Conservation (phyloP, 1,140 invertebrate genomes). For the Charaxes varanes region DNA sequence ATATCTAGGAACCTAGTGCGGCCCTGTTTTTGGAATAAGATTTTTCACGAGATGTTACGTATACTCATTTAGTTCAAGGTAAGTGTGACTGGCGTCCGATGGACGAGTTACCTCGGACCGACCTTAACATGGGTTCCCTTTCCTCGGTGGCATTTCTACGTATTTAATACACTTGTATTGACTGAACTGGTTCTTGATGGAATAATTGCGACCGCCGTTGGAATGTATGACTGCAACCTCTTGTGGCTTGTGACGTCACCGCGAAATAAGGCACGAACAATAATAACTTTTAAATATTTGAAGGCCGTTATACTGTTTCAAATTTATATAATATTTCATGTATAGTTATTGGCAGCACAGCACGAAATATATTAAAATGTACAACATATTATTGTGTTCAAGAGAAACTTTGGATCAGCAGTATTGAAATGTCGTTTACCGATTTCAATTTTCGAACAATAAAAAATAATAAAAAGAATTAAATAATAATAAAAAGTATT, state of each 20-base stretch:
- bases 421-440: no score
- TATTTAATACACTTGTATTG: slow-evolving; percentile 28
- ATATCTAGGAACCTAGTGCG: no score
- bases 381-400: no score
- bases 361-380: no score
- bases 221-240: slow-evolving; percentile 31
- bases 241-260: slow-evolving; percentile 19
- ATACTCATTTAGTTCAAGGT: slow-evolving; percentile 48
- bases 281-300: slow-evolving; percentile 19
- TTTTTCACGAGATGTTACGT: slow-evolving; percentile 22
- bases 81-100: slow-evolving; percentile 22
- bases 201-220: slow-evolving; percentile 29
- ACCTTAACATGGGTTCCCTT: slow-evolving; percentile 51
- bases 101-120: slow-evolving; percentile 41
- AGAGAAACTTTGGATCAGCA: no score
- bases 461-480: no score
- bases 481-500: no score
- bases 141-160: slow-evolving; percentile 48
- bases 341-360: no score
- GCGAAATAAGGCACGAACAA: slow-evolving; percentile 16
- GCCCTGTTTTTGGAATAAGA: no score
- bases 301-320: slow-evolving; percentile 8
- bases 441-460: no score
- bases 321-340: no score
- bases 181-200: slow-evolving; percentile 41